Evolutionary conservation across 2,113 vertebrate genomes (phyloP).

Genomic region (Paramisgurnus dabryanus): DNA sequence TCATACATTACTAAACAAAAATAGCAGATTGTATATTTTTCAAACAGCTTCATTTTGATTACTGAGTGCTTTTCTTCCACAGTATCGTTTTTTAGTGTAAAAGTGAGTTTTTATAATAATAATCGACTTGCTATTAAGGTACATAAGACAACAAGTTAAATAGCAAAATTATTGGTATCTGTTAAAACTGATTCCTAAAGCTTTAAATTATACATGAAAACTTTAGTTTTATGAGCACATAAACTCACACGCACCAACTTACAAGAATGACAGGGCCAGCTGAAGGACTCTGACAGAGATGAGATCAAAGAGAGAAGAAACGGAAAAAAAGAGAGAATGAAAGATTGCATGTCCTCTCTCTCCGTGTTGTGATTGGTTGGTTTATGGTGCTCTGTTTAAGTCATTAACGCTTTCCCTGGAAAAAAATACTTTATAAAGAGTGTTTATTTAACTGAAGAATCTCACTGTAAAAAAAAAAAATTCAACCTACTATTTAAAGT

Average conservation of each 20-base stretch:
- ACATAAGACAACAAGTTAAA: no score
- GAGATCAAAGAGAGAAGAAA: slow-evolving; percentile 10
- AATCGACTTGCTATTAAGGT: no score
- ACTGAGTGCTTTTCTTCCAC: no score
- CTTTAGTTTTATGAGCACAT: neutral
- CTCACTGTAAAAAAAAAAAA: slow-evolving; percentile 71
- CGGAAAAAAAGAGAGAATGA: neutral
- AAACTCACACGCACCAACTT: slow-evolving; percentile 4
- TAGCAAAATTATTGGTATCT: no score
- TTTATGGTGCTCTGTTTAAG: slow-evolving; percentile 87
- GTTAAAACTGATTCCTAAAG: no score
- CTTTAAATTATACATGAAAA: neutral
- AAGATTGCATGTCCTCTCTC: neutral
- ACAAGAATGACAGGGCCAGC: slow-evolving; percentile 63
- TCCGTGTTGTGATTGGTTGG: slow-evolving; percentile 80
- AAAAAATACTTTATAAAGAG: slow-evolving; percentile 73
- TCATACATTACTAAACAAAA: no score
- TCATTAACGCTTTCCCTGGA: slow-evolving; percentile 87
- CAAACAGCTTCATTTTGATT: no score
- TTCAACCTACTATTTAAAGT: no score
- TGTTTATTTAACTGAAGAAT: slow-evolving; percentile 71
- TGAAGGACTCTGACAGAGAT: slow-evolving; percentile 62
- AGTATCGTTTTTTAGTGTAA: no score
- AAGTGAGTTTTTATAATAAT: no score
- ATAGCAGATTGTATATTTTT: no score